Evolutionary conservation across 2,113 vertebrate species (phyloP).

Genomic region (Microcebus tavaratra): DNA sequence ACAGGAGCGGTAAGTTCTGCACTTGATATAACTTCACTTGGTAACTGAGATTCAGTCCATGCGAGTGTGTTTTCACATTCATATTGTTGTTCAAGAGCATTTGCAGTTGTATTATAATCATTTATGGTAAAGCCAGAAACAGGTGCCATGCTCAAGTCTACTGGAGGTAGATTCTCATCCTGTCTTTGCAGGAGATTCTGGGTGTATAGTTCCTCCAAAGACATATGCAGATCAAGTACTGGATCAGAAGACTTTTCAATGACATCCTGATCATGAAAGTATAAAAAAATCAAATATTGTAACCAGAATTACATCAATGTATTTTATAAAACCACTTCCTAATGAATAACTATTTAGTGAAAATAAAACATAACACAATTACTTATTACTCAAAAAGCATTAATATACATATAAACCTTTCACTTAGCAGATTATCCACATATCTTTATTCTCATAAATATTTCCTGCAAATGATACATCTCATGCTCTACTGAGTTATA

Average conservation of each 20-base stretch:
- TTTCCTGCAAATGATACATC: slow-evolving; percentile 1
- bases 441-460: slow-evolving; percentile 16
- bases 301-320: not conserved
- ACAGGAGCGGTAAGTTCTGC: too few relatives aligned
- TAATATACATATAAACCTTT: not conserved
- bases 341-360: not conserved
- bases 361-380: not conserved
- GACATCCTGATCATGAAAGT: slow-evolving; percentile 81
- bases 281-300: slow-evolving; percentile 66
- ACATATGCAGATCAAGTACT: slow-evolving; percentile 70
- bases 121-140: too few relatives aligned
- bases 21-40: too few relatives aligned
- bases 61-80: too few relatives aligned
- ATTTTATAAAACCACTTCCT: slow-evolving; percentile 3
- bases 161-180: too few relatives aligned
- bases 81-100: too few relatives aligned
- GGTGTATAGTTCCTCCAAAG: slow-evolving; percentile 75
- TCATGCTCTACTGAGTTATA: not conserved
- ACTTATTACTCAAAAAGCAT: slow-evolving; percentile 16
- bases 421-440: not conserved
- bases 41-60: too few relatives aligned
- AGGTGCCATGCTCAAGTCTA: too few relatives aligned
- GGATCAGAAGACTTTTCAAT: slow-evolving; percentile 80
- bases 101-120: too few relatives aligned
- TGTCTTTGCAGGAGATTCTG: slow-evolving; percentile 70